Evolutionary conservation across 2,113 vertebrate genomes (phyloP), one percentile per base, ranked within the genome.

Genomic region (Hyaena hyaena): DNA sequence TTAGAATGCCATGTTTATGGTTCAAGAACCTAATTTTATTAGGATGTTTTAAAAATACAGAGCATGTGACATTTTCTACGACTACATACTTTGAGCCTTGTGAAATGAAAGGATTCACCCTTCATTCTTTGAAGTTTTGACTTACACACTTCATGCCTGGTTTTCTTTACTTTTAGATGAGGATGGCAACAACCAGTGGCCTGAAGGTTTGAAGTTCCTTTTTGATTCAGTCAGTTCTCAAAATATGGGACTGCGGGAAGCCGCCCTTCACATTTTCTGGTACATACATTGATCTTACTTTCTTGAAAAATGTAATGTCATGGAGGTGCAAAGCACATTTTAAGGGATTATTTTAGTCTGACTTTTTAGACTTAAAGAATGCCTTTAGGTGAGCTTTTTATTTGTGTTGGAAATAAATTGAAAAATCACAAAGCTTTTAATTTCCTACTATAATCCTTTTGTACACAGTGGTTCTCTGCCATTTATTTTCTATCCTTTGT

Each of bases 251-350:
- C 98, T 99, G 80, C 99, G 99, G 88, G 99, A 99, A 98, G 99
- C 99, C 76, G 99, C 99, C n/a, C 98, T 99, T 39, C 99, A 99
- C 98, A 99, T 99, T 96, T 99, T 99, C 98, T 99, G 99, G 99
- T 99, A 98, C 94, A 68, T 71, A 55, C 90, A 65, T 73, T 55
- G 7, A 71, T 80, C 33, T 50, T 5, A 16, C 84, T 35, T 10
- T 10, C 50, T 45, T 65, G 50, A 87, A 50, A 15, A 53, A 79
- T 53, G 86, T 88, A n/a, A 26, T 88, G 10, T 88, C 24, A 50
- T 81, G 9, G 95, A 88, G 93, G 24, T 84, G 79, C 23, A 35
- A 76, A 92, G 55, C 14, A 81, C 39, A 33, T 92, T 96, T 76
- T 77, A 80, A 26, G 39, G 61, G 28, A 89, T 83, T 79, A 7